A percentile compares a stretch with the other conserved stretches of the same genome.
Conservation (phyloP, 2,113 vertebrate genomes). For the Hydrochoerus hydrochaeris region DNA sequence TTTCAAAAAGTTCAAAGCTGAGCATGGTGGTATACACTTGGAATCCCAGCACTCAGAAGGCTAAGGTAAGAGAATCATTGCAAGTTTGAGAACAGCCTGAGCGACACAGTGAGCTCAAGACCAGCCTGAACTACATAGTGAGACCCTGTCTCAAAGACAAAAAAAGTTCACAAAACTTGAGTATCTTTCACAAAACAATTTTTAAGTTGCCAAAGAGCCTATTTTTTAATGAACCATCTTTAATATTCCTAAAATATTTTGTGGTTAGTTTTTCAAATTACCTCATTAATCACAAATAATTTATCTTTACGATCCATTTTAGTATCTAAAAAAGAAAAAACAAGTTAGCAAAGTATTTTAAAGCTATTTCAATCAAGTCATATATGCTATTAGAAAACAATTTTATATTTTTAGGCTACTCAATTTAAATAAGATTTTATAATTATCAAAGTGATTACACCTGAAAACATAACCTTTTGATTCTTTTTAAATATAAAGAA, state of each 20-base stretch:
- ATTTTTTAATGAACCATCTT: not conserved
- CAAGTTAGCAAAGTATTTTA: conserved; percentile 18
- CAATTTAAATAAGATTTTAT: conserved; percentile 2
- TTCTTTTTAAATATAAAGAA: conserved; percentile 26
- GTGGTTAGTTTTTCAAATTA: conserved; percentile 79
- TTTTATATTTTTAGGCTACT: not conserved
- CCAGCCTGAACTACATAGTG: too few species aligned
- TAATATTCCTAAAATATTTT: conserved; percentile 41
- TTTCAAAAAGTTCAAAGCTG: not conserved
- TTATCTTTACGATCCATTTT: conserved; percentile 99
- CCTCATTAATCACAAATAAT: conserved; percentile 97
- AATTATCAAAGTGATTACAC: not conserved
- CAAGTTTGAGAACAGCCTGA: too few species aligned
- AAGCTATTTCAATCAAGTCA: conserved; percentile 48
- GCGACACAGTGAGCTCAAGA: too few species aligned
- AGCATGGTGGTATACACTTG: too few species aligned
- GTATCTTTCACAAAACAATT: conserved; percentile 25
- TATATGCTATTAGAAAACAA: conserved; percentile 5
- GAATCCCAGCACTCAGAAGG: too few species aligned
- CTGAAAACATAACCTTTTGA: not conserved
- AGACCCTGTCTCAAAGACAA: too few species aligned
- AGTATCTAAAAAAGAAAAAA: conserved; percentile 89
- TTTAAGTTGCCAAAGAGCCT: not conserved
- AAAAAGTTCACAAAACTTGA: not conserved
- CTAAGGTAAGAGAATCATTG: too few species aligned